Percentiles rank a stretch among this genome's conserved stretches.
Conservation (phyloP, 1,140 invertebrate species). For the Aplysia californica region DNA sequence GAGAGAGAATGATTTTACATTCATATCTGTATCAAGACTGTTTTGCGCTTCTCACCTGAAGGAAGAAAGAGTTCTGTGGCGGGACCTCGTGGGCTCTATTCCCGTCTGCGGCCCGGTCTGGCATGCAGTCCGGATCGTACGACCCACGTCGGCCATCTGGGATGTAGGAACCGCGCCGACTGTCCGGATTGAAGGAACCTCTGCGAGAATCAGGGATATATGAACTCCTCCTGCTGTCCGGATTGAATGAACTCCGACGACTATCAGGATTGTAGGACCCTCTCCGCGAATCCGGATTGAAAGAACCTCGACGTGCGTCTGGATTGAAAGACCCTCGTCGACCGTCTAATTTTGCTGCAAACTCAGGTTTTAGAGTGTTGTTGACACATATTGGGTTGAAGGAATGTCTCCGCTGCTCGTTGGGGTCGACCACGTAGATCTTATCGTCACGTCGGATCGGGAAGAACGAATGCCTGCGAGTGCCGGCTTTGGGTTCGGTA, state of each 20-base stretch:
- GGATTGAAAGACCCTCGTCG: not conserved
- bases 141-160: not conserved
- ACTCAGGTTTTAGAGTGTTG: conserved; percentile 18
- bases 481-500: not conserved
- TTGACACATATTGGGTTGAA: conserved; percentile 13
- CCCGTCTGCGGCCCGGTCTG: not conserved
- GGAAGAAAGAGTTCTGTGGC: conserved; percentile 5
- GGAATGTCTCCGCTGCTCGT: conserved; percentile 14
- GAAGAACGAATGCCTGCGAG: conserved; percentile 17
- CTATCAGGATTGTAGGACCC: not conserved
- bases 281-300: not conserved
- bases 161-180: not conserved
- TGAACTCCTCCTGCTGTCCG: not conserved
- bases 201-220: not conserved
- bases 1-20: no score
- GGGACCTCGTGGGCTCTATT: not conserved
- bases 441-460: conserved; percentile 14
- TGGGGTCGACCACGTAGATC: not conserved
- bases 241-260: not conserved
- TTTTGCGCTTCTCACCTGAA: no score
- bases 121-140: not conserved
- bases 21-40: no score
- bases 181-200: not conserved
- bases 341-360: conserved; percentile 1
- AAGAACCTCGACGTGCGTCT: not conserved